Conservation (phyloP, 2,888 invertebrate species). For the Stenotaenia linearis region DNA sequence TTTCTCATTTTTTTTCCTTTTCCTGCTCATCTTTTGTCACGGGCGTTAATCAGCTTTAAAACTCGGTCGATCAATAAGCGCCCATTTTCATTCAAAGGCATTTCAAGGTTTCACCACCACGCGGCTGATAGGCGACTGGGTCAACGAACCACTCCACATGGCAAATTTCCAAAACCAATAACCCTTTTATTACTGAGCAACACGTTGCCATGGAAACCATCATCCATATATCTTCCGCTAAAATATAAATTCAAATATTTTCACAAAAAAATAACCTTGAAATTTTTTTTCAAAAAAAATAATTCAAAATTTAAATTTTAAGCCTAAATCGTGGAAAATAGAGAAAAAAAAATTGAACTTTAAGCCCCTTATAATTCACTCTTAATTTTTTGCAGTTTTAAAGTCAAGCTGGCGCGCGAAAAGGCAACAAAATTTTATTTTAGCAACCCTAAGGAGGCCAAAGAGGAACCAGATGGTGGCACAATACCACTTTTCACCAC, state of each 20-base stretch:
- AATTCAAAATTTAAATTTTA: too few relatives aligned
- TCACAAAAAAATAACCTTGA: not conserved
- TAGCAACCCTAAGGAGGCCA: constrained; percentile 7
- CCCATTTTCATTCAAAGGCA: constrained; percentile 14
- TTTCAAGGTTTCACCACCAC: constrained; percentile 14
- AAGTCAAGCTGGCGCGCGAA: not conserved
- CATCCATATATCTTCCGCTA: not conserved
- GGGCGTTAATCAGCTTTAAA: not conserved
- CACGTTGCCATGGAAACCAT: constrained; percentile 1
- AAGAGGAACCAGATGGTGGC: constrained; percentile 8
- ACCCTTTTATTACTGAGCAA: not conserved
- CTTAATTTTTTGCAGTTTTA: not conserved
- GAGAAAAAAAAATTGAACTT: too few relatives aligned
- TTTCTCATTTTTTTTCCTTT: not conserved
- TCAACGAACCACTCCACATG: constrained; percentile 20
- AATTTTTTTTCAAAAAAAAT: not conserved
- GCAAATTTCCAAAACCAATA: constrained; percentile 21
- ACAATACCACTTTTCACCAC: constrained; percentile 15
- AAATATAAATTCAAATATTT: not conserved
- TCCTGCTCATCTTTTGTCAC: not conserved
- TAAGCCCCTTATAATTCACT: not conserved
- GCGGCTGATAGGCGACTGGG: constrained; percentile 23
- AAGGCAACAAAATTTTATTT: constrained; percentile 15
- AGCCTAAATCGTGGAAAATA: too few relatives aligned
- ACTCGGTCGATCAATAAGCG: not conserved